Evolutionary conservation across 2,888 invertebrate genomes (phyloP).

Genomic region (Drosophila formosana): DNA sequence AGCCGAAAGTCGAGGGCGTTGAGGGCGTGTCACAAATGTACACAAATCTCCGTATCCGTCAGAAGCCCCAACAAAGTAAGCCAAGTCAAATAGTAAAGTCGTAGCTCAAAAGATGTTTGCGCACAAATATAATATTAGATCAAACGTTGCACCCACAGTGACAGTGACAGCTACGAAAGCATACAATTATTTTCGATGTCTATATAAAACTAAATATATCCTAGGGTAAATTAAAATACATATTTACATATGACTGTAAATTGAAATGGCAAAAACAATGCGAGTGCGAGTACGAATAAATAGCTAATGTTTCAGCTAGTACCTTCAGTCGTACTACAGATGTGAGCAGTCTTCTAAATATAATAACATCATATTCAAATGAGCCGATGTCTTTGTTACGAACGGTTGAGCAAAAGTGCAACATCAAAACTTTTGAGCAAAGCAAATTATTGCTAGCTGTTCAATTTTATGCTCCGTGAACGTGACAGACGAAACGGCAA

Average conservation of each 20-base stretch:
- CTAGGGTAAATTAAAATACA: conserved; percentile 24
- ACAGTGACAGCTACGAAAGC: conserved; percentile 15
- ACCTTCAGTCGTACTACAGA: conserved; percentile 9
- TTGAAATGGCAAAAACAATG: conserved; percentile 30
- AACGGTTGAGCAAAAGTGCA: conserved; percentile 36
- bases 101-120: conserved; percentile 4
- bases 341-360: conserved; percentile 18
- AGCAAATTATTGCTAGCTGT: conserved; percentile 9
- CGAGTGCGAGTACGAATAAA: conserved; percentile 12
- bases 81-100: conserved; percentile 12
- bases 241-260: neutral
- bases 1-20: conserved; percentile 8
- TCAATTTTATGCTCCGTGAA: conserved; percentile 23
- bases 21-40: conserved; percentile 14
- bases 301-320: conserved; percentile 3
- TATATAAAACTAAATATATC: conserved; percentile 42
- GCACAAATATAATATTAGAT: conserved; percentile 15
- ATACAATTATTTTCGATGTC: neutral
- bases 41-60: conserved; percentile 19
- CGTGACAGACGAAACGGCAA: conserved; percentile 14
- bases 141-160: conserved; percentile 25
- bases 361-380: conserved; percentile 23
- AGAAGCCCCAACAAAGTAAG: conserved; percentile 12
- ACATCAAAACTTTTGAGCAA: conserved; percentile 23
- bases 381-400: conserved; percentile 29